A percentile compares a stretch with the other conserved stretches of the same genome.
phyloP scores from a whole-genome alignment of 2,888 invertebrate genomes.

The Noctua comes region DNA sequence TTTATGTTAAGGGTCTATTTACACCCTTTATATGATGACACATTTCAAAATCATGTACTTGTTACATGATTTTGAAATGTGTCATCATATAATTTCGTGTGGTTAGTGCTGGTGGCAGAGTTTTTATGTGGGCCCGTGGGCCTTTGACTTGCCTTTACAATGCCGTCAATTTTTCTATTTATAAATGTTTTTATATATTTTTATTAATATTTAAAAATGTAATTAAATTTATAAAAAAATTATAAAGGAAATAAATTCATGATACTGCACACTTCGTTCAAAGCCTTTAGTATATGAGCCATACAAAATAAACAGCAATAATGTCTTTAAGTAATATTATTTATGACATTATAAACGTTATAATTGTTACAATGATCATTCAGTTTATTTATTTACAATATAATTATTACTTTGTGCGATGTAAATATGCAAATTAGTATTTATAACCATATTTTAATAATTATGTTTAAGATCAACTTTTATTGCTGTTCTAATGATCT shows the following conservation, averaged over 20 bases:
- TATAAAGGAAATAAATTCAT: slow-evolving; percentile 6
- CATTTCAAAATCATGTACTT: no score
- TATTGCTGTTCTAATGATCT: slow-evolving; percentile 18
- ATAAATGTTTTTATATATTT: no score
- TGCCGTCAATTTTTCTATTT: no score
- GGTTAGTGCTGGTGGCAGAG: no score
- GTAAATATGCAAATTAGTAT: slow-evolving; percentile 29
- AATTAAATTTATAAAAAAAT: no score
- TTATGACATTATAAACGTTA: slow-evolving; percentile 26
- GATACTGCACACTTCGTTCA: slow-evolving; percentile 39
- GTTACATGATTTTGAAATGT: no score
- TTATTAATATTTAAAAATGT: no score
- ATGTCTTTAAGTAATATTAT: slow-evolving; percentile 18
- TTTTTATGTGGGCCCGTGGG: no score
- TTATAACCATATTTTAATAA: slow-evolving; percentile 13
- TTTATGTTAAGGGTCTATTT: no score
- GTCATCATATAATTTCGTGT: no score
- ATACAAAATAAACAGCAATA: slow-evolving; percentile 15
- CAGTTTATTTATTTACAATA: slow-evolving; percentile 36
- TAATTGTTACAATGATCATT: slow-evolving; percentile 20
- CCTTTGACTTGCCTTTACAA: no score
- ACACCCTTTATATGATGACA: no score
- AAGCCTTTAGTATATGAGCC: background rate
- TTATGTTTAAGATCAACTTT: slow-evolving; percentile 20
- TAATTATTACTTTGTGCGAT: slow-evolving; percentile 13